Evolutionary conservation across 1,140 invertebrate genomes (phyloP).

Genomic region (Oncopeltus fasciatus): DNA sequence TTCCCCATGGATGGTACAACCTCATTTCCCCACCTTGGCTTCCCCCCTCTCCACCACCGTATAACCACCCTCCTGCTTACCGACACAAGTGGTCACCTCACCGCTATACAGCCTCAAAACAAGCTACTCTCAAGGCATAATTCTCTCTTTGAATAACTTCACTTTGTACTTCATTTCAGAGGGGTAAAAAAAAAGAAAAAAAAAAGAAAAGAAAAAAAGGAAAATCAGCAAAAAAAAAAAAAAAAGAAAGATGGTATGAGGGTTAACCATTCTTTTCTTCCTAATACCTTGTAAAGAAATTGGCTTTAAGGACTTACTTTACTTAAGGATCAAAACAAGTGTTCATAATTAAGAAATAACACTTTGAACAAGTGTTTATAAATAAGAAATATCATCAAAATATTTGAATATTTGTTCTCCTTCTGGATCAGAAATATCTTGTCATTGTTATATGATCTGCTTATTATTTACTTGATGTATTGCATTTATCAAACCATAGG

Average conservation of each 20-base stretch:
- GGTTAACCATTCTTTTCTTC: no score
- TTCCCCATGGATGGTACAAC: constrained; percentile 20
- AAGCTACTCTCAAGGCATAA: neutral
- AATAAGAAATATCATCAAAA: neutral
- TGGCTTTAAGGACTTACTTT: no score
- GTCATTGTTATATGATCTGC: neutral
- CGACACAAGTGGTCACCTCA: neutral
- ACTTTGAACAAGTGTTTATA: no score
- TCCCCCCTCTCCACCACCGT: constrained; percentile 21
- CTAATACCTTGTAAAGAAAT: no score
- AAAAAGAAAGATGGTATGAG: neutral
- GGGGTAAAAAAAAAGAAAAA: neutral
- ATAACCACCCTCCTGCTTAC: constrained; percentile 15
- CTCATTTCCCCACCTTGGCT: constrained; percentile 23
- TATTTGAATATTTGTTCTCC: neutral
- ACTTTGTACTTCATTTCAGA: neutral
- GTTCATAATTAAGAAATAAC: no score
- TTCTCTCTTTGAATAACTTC: neutral
- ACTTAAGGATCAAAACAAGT: no score
- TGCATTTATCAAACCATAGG: neutral
- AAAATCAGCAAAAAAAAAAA: neutral
- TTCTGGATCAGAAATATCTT: constrained; percentile 5
- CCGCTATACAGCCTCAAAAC: neutral
- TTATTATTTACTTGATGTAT: neutral
- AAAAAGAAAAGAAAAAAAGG: neutral